Evolutionary conservation across 2,797 vertebrate species (phyloP).

Genomic region (Halcyon badia): DNA sequence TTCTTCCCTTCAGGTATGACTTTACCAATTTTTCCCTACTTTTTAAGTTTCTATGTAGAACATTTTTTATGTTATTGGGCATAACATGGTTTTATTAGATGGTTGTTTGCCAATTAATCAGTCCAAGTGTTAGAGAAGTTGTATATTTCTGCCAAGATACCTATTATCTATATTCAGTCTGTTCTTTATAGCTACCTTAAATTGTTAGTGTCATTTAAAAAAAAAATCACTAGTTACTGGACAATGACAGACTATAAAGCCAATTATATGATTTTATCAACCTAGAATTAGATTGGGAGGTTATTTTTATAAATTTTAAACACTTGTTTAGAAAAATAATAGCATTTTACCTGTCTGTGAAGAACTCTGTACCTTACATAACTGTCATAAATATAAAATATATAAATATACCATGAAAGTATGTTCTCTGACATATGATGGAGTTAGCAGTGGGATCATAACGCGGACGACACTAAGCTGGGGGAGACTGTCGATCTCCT

Average conservation of each 20-base stretch:
- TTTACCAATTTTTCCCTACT: not conserved
- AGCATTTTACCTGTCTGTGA: constrained; percentile 4
- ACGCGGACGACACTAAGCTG: no score
- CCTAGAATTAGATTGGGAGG: constrained; percentile 7
- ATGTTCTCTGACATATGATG: not conserved
- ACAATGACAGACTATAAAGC: constrained; percentile 74
- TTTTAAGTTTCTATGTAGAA: not conserved
- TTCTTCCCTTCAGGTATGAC: not conserved
- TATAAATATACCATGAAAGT: not conserved
- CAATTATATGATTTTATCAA: constrained; percentile 52
- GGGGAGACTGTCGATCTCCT: no score
- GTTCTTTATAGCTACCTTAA: constrained; percentile 63
- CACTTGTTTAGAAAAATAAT: constrained; percentile 26
- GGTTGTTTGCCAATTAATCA: constrained; percentile 46
- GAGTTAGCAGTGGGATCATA: not conserved
- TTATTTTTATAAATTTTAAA: not conserved
- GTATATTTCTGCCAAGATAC: constrained; percentile 18
- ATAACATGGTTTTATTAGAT: not conserved
- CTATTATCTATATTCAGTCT: constrained; percentile 21
- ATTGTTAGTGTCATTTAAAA: constrained; percentile 34
- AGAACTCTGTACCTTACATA: not conserved
- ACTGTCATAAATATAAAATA: not conserved
- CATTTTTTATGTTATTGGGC: not conserved
- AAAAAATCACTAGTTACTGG: constrained; percentile 21
- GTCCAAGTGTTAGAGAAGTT: constrained; percentile 25